Conservation (phyloP, 2,888 invertebrate genomes). For the Hydriomena furcata region DNA sequence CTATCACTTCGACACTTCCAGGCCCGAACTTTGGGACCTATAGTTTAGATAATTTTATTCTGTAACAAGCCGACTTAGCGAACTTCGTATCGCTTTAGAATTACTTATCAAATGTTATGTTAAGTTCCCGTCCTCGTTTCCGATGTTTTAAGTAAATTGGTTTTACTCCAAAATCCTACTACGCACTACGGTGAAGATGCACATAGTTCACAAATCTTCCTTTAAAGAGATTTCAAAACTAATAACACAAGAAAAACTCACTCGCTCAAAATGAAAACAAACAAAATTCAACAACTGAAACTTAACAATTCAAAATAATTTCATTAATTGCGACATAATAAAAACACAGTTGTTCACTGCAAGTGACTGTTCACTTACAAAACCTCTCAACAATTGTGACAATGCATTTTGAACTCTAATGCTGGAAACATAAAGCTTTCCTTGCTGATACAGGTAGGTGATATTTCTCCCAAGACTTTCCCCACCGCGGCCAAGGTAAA, state of each 20-base stretch:
- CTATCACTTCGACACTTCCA: no score
- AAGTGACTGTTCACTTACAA: conserved; percentile 60
- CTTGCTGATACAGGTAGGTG: conserved; percentile 12
- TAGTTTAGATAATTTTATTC: no score
- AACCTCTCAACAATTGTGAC: conserved; percentile 14
- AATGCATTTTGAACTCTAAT: conserved; percentile 11
- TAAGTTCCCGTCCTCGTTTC: no score
- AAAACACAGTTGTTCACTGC: conserved; percentile 57
- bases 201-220: no score
- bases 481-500: conserved; percentile 26
- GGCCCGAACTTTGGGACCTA: no score
- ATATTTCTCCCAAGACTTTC: conserved; percentile 18
- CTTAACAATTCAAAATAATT: conserved; percentile 34
- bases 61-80: no score
- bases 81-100: no score
- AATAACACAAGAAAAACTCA: conserved; percentile 4
- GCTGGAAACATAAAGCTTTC: conserved; percentile 5
- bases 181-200: no score
- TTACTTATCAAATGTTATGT: no score
- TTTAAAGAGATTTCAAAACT: neutral
- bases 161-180: no score
- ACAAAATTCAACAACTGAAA: conserved; percentile 25
- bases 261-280: conserved; percentile 19
- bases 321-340: conserved; percentile 53
- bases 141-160: no score